Evolutionary conservation across 2,888 invertebrate genomes (phyloP), one percentile per base, ranked within the genome.

Genomic region (Ypsolopha sequella): DNA sequence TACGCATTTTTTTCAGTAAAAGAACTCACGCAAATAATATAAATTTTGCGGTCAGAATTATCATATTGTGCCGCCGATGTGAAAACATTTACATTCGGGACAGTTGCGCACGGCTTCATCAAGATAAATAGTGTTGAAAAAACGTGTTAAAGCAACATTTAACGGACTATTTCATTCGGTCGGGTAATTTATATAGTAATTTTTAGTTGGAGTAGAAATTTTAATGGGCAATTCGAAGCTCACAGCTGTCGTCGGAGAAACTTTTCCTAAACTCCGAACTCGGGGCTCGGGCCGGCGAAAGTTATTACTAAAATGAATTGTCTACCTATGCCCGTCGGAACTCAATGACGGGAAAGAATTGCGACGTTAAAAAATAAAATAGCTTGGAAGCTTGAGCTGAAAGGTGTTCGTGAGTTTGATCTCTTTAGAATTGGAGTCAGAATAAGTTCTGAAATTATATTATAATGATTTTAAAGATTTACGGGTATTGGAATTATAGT

Each of bases 251-350:
- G 65, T 57, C 58, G 51, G 54, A 48, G 53, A 58, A 68, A 70
- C 56, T 69, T 68, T 52, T 34, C 44, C 44, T 24, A 48, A 48
- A 48, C 39, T 39, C 55, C 53, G 56, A 62, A 68, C 59, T 65
- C 59, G 58, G 57, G 53, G 24, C 24, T 55, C 56, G 59, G 58
- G 60, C 63, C 61, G 61, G 52, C 55, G 51, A 52, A 51, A 59
- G 57, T 64, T 63, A 68, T 70, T 64, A 63, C 63, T 65, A 60
- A 65, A 67, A 70, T 63, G 62, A 59, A 67, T 63, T 63, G 66
- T 66, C 65, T 66, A 63, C 61, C 63, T 64, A 62, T 58, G 57
- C 58, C 58, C 51, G 55, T 53, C 55, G 1, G 10, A 38, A 38
- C 39, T 38, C n/a, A 35, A 9, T 7, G 36, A 4, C 47, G 47